Evolutionary conservation across 35 echinoderm and acorn worm species (phyloP).

Genomic region (Heliocidaris erythrogramma): DNA sequence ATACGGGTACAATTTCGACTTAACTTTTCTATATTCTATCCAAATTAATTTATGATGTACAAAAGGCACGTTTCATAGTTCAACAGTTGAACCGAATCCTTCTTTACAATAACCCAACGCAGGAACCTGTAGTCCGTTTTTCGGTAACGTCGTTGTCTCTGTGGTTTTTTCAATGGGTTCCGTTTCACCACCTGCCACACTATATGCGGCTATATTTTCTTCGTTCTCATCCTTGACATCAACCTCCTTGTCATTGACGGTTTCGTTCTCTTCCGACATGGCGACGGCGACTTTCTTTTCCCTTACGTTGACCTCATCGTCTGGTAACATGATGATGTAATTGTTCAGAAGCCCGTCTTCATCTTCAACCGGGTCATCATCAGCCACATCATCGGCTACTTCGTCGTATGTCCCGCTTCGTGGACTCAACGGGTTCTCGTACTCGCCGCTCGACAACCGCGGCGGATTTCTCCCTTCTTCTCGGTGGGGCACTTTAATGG

Average conservation of each 20-base stretch:
- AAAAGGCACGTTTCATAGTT: background rate
- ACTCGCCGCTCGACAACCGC: slow-evolving; percentile 1
- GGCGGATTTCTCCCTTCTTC: background rate
- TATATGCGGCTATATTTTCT: background rate
- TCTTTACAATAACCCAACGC: background rate
- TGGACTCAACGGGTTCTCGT: slow-evolving; percentile 14
- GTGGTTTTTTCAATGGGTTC: background rate
- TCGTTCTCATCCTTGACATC: background rate
- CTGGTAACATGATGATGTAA: slow-evolving; percentile 14
- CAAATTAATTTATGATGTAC: background rate
- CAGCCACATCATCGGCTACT: background rate
- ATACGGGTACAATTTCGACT: no score
- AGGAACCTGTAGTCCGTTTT: background rate
- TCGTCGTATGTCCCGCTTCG: background rate
- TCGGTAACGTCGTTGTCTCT: background rate
- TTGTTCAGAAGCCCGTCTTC: background rate
- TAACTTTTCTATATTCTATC: no score
- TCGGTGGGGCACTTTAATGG: background rate
- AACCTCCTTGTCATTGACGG: background rate
- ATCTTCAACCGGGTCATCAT: background rate
- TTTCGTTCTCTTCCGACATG: background rate
- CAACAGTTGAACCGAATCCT: slow-evolving; percentile 12
- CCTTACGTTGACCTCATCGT: background rate
- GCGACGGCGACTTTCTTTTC: background rate
- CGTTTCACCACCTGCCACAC: background rate